A percentile compares a stretch with the other conserved stretches of the same genome.
These are phyloP conservation scores for Discoglossus pictus DNA, from an alignment of 2,797 vertebrate species.

Conservation along the genomic window DNA sequence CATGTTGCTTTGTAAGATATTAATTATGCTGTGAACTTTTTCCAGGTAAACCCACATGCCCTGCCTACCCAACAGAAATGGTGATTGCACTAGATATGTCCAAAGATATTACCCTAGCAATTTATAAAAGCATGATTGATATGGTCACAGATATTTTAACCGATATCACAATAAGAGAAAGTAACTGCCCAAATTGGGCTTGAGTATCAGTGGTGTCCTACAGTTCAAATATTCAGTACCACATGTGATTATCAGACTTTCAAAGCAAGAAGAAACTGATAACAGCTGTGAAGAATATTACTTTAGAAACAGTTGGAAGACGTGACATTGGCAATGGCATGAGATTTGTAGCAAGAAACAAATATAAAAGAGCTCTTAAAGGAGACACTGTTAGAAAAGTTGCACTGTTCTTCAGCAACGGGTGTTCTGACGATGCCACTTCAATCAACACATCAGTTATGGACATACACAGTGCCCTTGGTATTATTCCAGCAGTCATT, in stretches of 20 bases:
- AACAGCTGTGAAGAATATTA: conserved; percentile 68
- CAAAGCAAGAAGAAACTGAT: conserved; percentile 64
- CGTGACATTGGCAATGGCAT: conserved; percentile 76
- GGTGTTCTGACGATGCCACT: conserved; percentile 53
- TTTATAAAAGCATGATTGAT: conserved; percentile 76
- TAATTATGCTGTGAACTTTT: too few relatives aligned
- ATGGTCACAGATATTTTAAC: conserved; percentile 71
- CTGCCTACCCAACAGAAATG: conserved; percentile 81
- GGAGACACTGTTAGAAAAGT: conserved; percentile 79
- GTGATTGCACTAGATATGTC: conserved; percentile 87
- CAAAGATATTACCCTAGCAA: conserved; percentile 59
- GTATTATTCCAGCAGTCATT: conserved; percentile 73
- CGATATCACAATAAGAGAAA: conserved; percentile 72
- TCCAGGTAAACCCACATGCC: conserved; percentile 68
- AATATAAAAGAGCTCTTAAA: conserved; percentile 77
- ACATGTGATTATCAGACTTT: conserved; percentile 83
- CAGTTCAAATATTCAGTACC: conserved; percentile 68
- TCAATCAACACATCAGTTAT: conserved; percentile 73
- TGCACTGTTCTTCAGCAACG: conserved; percentile 76
- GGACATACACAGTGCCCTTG: conserved; percentile 74
- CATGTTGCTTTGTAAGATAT: too few relatives aligned
- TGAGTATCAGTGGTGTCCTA: conserved; percentile 79
- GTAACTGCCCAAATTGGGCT: conserved; percentile 80
- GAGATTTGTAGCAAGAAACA: conserved; percentile 81
- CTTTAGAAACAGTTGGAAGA: conserved; percentile 65